Evolutionary conservation across 1,140 invertebrate species (phyloP), one percentile per base, ranked within the genome.

Genomic region (Campoletis sonorensis): DNA sequence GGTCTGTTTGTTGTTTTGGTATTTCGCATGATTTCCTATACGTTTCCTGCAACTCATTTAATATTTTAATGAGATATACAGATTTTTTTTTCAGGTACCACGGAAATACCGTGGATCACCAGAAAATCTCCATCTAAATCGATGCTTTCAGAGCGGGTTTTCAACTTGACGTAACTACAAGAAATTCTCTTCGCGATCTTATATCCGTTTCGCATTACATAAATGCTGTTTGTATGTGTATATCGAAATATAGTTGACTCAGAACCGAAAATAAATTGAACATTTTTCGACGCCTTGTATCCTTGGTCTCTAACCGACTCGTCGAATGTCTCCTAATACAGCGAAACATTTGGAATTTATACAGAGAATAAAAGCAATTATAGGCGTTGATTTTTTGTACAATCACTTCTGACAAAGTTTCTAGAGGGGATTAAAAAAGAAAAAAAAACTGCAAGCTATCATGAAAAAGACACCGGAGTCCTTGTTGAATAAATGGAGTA

Each of bases 131-230:
- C 23, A 64, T 64, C 10, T 23, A 16, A 26, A 64, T 64, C 23
- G 23, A 64, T 27, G 61, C 21, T 23, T 64, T 64, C 61, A 64
- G n/a, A 64, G 61, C 23, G 61, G 15, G 23, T 64, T 64, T 64
- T 64, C 61, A 64, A 64, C 23, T 10, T 26, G 61, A 64, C n/a
- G 61, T 26, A 64, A 64, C 61, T n/a, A 26, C n/a, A 26, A 64
- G 21, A 64, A 64, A 64, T 64, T 23, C 61, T 4, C 23, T 27
- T 2, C 23, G 18, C 23, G 18, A 15, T 26, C 3, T 23, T 64
- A 64, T 27, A 23, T n/a, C n/a, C n/a, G n/a, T n/a, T n/a, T 8
- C 21, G 58, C 21, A 21, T 21, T 61, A 61, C 21, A 26, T 26
- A 26, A 26, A 26, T 64, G 61, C 23, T n/a, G 7, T 23, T 61